Conservation (phyloP, 2,113 vertebrate genomes). For the Sceloporus undulatus region DNA sequence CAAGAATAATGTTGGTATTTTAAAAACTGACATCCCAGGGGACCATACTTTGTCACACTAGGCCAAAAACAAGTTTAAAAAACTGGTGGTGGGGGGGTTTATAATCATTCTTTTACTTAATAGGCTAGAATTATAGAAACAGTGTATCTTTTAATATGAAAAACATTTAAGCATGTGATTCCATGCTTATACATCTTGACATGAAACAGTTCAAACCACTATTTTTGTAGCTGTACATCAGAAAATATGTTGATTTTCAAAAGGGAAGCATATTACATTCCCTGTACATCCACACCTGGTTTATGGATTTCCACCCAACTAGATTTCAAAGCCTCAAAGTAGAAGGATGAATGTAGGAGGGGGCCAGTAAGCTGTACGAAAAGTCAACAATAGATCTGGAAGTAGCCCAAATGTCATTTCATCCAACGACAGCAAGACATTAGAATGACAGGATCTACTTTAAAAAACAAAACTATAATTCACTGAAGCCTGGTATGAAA, state of each 20-base stretch:
- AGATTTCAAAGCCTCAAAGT: neutral
- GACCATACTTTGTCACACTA: no score
- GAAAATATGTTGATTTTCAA: neutral
- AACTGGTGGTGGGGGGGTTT: neutral
- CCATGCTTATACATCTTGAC: neutral
- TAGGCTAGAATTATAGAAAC: neutral
- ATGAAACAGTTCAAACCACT: neutral
- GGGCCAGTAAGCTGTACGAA: neutral
- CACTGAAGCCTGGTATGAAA: neutral
- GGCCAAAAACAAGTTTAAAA: neutral
- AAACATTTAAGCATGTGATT: neutral
- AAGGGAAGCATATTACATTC: neutral
- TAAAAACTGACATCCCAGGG: no score
- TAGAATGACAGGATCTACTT: no score
- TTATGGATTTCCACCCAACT: neutral
- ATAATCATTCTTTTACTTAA: neutral
- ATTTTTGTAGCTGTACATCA: neutral
- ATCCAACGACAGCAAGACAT: neutral
- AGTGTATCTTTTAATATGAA: neutral
- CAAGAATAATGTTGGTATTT: no score
- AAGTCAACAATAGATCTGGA: neutral
- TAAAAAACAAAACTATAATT: no score
- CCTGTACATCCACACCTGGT: neutral
- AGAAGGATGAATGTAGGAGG: neutral
- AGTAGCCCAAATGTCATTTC: neutral